Conservation (phyloP, 2,888 invertebrate genomes). For the Iselma pallidipennis region DNA sequence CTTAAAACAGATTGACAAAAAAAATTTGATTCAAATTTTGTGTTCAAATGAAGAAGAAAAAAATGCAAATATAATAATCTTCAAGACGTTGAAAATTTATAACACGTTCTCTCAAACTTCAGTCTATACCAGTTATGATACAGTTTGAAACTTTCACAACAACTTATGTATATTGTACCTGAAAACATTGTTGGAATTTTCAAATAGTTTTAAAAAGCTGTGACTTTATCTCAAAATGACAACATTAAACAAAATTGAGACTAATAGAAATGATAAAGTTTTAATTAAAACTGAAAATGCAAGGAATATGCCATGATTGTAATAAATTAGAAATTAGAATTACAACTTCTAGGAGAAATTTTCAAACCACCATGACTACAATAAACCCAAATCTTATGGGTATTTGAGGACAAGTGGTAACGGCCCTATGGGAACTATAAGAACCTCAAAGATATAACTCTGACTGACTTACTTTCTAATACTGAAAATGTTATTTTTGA, state of each 20-base stretch:
- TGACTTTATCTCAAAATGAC: neutral
- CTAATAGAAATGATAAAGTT: too few relatives aligned
- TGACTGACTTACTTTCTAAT: neutral
- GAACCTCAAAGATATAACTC: neutral
- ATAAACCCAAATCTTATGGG: neutral
- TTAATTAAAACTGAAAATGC: constrained; percentile 13
- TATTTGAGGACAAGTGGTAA: neutral
- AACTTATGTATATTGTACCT: constrained; percentile 36
- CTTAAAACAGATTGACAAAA: neutral
- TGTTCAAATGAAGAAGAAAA: neutral
- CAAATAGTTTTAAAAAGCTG: constrained; percentile 33
- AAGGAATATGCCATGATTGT: neutral
- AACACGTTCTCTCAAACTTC: constrained; percentile 39
- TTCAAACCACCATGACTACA: constrained; percentile 1
- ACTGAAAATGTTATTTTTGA: neutral
- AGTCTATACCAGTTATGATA: constrained; percentile 39
- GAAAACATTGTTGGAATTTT: constrained; percentile 38
- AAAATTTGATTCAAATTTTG: too few relatives aligned
- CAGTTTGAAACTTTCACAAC: constrained; percentile 38
- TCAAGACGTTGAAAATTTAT: constrained; percentile 38
- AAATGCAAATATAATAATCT: constrained; percentile 16
- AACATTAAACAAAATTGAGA: neutral
- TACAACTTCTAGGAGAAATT: neutral
- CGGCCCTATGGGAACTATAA: neutral
- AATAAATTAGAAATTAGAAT: neutral